phyloP scores from a whole-genome alignment of 2,797 vertebrate genomes.

The Cossypha caffra region DNA sequence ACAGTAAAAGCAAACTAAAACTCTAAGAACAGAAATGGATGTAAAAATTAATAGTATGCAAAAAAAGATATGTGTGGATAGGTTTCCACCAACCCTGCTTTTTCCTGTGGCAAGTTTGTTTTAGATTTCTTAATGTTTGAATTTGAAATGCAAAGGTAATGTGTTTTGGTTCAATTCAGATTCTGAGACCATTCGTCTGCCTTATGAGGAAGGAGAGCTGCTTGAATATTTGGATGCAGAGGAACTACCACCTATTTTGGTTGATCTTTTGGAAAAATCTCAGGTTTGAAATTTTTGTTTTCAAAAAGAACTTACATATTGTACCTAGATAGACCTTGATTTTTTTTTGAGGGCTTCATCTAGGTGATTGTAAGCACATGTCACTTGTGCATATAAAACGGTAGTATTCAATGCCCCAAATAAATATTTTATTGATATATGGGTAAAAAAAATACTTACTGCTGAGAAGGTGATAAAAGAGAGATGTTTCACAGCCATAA shows the following conservation, averaged over 20 bases:
- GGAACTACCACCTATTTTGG: slow-evolving; percentile 95
- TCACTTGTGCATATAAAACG: not conserved
- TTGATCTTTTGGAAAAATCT: slow-evolving; percentile 98
- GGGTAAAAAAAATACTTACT: not conserved
- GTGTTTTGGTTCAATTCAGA: slow-evolving; percentile 79
- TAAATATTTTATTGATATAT: not conserved
- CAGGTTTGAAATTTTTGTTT: slow-evolving; percentile 80
- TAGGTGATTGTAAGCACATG: not conserved
- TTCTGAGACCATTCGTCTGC: slow-evolving; percentile 97
- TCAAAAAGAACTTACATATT: not conserved
- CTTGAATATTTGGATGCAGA: slow-evolving; percentile 98
- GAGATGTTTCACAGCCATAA: not conserved
- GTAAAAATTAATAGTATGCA: not conserved
- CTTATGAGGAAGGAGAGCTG: slow-evolving; percentile 96
- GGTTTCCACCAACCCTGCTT: not conserved
- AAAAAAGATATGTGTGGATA: not conserved
- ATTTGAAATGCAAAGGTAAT: not conserved
- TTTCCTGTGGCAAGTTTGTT: not conserved
- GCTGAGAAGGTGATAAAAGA: not conserved
- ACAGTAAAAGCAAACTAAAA: not conserved
- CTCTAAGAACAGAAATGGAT: not conserved
- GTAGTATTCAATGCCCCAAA: not conserved
- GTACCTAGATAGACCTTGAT: not conserved
- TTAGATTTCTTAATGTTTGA: not conserved
- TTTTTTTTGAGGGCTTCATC: not conserved